Percentiles rank a stretch among this genome's conserved stretches.
Evolutionary conservation across 2,797 vertebrate species (phyloP).

Genomic region (Nannoperca australis): DNA sequence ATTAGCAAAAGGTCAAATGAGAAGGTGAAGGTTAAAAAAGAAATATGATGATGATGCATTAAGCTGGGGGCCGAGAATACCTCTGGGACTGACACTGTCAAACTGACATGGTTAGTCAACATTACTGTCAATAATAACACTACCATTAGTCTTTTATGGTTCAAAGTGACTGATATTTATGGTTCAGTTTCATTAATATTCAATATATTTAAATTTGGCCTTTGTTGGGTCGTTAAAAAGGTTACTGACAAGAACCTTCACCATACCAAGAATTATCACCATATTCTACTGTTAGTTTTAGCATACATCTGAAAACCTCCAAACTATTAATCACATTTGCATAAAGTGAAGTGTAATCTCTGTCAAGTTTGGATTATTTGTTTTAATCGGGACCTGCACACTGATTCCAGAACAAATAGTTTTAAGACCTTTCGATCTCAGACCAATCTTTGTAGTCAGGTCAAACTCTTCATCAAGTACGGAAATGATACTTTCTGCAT

Average conservation of each 20-base stretch:
- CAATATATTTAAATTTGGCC: neutral
- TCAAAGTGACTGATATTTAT: neutral
- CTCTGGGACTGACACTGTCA: neutral
- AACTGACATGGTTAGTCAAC: neutral
- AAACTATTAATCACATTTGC: too few relatives aligned
- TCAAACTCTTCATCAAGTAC: too few relatives aligned
- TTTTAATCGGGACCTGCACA: too few relatives aligned
- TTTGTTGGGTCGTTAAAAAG: neutral
- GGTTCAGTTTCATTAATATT: neutral
- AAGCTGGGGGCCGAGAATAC: neutral
- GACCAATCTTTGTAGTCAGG: too few relatives aligned
- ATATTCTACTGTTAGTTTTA: too few relatives aligned
- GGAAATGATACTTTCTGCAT: neutral
- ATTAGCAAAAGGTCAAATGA: conserved; percentile 43
- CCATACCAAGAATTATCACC: too few relatives aligned
- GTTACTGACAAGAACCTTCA: neutral
- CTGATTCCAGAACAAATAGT: too few relatives aligned
- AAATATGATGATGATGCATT: neutral
- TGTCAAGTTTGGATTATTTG: too few relatives aligned
- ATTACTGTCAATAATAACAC: neutral
- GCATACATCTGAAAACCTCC: too few relatives aligned
- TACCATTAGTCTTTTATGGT: neutral
- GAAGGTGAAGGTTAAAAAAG: conserved; percentile 17
- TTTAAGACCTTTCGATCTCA: too few relatives aligned
- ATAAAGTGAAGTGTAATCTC: too few relatives aligned